phyloP scores from a whole-genome alignment of 2,113 vertebrate genomes.

The Colius striatus region DNA sequence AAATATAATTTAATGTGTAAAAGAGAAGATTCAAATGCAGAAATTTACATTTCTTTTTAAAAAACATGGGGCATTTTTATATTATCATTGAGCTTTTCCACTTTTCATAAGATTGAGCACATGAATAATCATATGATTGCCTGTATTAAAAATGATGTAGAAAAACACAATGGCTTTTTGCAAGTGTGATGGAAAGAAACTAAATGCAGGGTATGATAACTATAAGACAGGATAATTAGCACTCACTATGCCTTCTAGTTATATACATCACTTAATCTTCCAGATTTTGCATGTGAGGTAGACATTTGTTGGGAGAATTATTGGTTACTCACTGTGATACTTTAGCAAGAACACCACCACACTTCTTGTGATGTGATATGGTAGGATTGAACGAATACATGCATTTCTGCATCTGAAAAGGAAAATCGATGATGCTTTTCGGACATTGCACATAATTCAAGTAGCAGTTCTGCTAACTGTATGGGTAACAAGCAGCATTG shows the following conservation, averaged over 20 bases:
- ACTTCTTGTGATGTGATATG: background rate
- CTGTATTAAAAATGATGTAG: background rate
- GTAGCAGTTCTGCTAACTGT: background rate
- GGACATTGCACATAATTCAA: background rate
- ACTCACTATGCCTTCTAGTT: background rate
- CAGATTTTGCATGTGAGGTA: background rate
- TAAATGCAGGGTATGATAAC: background rate
- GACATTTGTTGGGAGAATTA: background rate
- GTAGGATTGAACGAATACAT: background rate
- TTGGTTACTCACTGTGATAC: background rate
- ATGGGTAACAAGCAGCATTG: background rate
- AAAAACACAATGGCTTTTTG: background rate
- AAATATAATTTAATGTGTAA: background rate
- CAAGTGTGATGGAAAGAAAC: background rate
- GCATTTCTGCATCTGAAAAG: background rate
- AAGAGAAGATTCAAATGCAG: background rate
- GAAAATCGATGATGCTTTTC: background rate
- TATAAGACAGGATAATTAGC: background rate
- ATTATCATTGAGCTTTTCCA: background rate
- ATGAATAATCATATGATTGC: background rate
- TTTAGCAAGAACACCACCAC: background rate
- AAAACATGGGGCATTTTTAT: background rate
- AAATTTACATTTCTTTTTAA: background rate
- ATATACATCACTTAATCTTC: background rate
- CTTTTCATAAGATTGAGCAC: background rate